A percentile compares a stretch with the other conserved stretches of the same genome.
Evolutionary conservation across 2,888 invertebrate species (phyloP).

Genomic region (Pterostichus niger): DNA sequence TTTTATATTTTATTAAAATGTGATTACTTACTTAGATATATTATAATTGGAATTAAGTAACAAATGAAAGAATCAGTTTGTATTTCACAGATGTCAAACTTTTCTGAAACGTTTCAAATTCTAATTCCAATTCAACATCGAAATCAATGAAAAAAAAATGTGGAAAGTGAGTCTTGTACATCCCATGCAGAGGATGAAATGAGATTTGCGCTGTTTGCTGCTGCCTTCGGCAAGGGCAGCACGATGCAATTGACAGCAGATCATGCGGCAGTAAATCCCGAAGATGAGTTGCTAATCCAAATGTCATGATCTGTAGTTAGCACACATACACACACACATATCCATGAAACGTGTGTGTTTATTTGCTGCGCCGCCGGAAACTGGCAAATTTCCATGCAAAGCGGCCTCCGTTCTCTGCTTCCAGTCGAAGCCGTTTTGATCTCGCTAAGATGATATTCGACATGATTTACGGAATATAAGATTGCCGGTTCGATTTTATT

Average conservation of each 20-base stretch:
- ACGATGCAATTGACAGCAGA: conserved; percentile 41
- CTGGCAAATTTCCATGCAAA: conserved; percentile 34
- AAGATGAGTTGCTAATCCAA: conserved; percentile 40
- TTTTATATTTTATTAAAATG: too few species aligned
- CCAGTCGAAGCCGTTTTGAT: conserved; percentile 7
- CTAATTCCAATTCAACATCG: too few species aligned
- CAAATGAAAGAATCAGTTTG: too few species aligned
- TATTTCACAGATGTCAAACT: too few species aligned
- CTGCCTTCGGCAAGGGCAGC: too few species aligned
- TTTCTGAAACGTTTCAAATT: too few species aligned
- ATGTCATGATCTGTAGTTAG: conserved; percentile 41
- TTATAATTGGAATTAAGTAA: too few species aligned
- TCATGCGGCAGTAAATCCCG: conserved; percentile 20
- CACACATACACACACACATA: conserved; percentile 3
- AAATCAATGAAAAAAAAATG: too few species aligned
- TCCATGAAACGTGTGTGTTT: conserved; percentile 23
- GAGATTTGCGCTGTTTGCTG: neutral
- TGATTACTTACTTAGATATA: too few species aligned
- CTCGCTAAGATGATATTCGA: conserved; percentile 30
- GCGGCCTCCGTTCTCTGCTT: neutral
- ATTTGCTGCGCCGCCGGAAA: conserved; percentile 20
- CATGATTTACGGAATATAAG: conserved; percentile 38
- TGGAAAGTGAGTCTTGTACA: too few species aligned
- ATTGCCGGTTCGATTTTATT: conserved; percentile 35
- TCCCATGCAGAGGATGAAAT: neutral